These are phyloP conservation scores for Julus scanicus DNA, from an alignment of 2,888 invertebrate genomes.

Conservation along the genomic window DNA sequence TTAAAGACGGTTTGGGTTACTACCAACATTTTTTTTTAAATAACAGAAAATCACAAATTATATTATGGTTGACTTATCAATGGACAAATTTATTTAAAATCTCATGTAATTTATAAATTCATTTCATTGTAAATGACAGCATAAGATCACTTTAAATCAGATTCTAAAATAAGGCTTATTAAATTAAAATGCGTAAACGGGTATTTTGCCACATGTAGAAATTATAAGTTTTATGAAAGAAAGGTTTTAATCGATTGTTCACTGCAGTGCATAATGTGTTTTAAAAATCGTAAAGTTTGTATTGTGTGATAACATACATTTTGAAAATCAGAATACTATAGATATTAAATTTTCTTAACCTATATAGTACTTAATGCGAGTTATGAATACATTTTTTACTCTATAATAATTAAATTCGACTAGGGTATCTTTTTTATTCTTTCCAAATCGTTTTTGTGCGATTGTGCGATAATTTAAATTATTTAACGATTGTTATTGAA, in stretches of 20 bases:
- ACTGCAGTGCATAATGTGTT: not conserved
- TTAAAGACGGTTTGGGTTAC: too few relatives aligned
- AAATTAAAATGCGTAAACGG: not conserved
- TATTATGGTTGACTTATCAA: too few relatives aligned
- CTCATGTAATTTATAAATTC: too few relatives aligned
- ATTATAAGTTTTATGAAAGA: not conserved
- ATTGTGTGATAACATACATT: not conserved
- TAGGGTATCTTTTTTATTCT: not conserved
- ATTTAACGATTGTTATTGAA: too few relatives aligned
- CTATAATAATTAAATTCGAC: not conserved
- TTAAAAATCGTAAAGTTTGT: not conserved
- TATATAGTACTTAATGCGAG: not conserved
- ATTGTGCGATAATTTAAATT: too few relatives aligned
- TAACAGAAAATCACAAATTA: too few relatives aligned
- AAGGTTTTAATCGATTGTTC: not conserved
- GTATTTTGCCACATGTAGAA: conserved; percentile 1
- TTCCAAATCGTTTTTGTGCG: too few relatives aligned
- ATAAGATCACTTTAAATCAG: too few relatives aligned
- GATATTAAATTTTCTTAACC: not conserved
- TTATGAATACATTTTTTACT: not conserved
- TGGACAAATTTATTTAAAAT: too few relatives aligned
- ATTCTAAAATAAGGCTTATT: too few relatives aligned
- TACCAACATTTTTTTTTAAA: too few relatives aligned
- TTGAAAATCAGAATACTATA: not conserved
- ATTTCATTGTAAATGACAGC: too few relatives aligned